Evolutionary conservation across 2,113 vertebrate genomes (phyloP), one percentile per base, ranked within the genome.

Genomic region (Pimephales promelas): DNA sequence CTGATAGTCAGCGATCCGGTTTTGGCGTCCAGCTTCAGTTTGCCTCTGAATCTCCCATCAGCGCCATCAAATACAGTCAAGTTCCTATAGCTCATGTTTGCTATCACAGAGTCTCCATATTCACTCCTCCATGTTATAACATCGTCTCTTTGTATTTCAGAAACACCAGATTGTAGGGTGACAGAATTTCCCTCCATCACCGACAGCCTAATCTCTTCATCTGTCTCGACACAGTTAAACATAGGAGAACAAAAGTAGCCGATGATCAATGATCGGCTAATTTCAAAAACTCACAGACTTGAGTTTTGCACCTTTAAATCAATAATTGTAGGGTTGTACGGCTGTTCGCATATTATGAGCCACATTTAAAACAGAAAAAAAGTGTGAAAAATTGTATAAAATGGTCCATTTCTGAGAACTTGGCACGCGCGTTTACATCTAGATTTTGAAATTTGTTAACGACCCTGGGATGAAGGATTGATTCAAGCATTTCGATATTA

Each of bases 1-100:
- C 36, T 45, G 68, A 71, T 71, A 11, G 40, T 71, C 68, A 71
- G 68, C 45, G 68, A 71, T 45, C 68, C 68, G 2, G 36, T 71
- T 40, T 45, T 13, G 11, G 1, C 3, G 36, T 45, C 40, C 68
- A 71, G 68, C 40, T 71, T 1, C 1, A 71, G 68, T 13, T 22
- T 45, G 40, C 11, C 68, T 0, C 36, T 45, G 40, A 43, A 71
- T 71, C 36, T 71, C 36, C 68, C 68, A 24, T 71, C 40, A 45
- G 22, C 11, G 5, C 22, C 68, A 14, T 71, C 68, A 5, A 24
- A 24, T 2, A 5, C 14, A 45, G 10, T 1, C 22, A 71, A n/a
- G 22, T 0, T 5, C 36, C 22, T 5, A 22, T 8, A 54, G 52
- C 7, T 70, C 10, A 45, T 71, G 14, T 43, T 71, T 45, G 68